Conservation (phyloP, 2,797 vertebrate species). For the Cygnus olor region DNA sequence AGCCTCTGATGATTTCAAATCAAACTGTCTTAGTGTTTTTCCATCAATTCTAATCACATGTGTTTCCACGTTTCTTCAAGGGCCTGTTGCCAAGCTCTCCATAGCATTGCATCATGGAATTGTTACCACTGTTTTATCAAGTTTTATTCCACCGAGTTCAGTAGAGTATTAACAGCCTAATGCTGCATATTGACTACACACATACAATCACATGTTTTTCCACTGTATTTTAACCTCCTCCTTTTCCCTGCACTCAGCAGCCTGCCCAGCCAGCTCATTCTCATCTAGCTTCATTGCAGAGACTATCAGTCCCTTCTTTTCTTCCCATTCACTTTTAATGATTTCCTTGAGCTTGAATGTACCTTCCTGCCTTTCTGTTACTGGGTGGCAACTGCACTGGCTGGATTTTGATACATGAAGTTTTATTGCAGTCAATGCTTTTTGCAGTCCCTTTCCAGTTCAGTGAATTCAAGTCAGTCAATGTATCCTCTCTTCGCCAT, state of each 20-base stretch:
- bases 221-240: neutral
- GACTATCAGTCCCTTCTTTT: neutral
- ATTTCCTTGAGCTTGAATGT: neutral
- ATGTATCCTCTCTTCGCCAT: neutral
- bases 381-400: neutral
- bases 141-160: neutral
- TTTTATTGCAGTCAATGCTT: neutral
- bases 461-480: constrained; percentile 19
- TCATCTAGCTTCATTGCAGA: neutral
- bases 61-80: neutral
- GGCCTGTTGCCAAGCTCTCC: neutral
- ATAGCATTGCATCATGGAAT: neutral
- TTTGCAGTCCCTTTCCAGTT: neutral
- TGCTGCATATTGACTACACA: neutral
- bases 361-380: neutral
- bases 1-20: neutral
- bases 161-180: neutral
- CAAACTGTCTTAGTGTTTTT: neutral
- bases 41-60: neutral
- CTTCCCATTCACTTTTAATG: neutral
- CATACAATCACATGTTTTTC: neutral
- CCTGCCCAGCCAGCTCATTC: neutral
- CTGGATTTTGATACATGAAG: neutral
- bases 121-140: neutral
- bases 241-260: neutral